A percentile compares a stretch with the other conserved stretches of the same genome.
Conservation (phyloP, 2,113 vertebrate species). For the Ptyas mucosa region DNA sequence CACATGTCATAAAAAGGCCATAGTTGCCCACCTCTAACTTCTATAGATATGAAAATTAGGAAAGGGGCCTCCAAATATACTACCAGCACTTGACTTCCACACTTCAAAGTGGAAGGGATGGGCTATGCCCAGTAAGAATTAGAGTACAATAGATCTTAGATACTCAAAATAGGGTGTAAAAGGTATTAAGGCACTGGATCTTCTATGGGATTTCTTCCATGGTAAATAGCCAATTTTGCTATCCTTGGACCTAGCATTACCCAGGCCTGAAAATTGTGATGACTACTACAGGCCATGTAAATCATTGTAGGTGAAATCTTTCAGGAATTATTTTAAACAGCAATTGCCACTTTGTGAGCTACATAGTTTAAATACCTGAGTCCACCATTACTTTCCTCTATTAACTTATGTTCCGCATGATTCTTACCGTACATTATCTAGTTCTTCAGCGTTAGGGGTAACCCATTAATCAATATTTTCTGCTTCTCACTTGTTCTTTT, state of each 20-base stretch:
- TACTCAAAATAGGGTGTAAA: neutral
- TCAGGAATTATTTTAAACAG: neutral
- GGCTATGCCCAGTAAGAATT: neutral
- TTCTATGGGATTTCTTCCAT: neutral
- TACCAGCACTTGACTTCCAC: neutral
- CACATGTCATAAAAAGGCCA: neutral
- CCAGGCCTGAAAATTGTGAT: neutral
- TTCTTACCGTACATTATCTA: neutral
- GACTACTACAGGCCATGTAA: neutral
- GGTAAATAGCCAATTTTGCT: neutral
- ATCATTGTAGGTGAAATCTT: neutral
- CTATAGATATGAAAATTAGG: neutral
- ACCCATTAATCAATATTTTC: neutral
- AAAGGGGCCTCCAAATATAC: neutral
- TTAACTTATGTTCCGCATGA: neutral
- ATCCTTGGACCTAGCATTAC: neutral
- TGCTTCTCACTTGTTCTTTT: neutral
- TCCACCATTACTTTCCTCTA: neutral
- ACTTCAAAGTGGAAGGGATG: neutral
- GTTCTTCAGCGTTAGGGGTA: neutral
- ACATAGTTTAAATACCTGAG: neutral
- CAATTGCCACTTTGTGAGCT: neutral
- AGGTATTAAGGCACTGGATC: neutral
- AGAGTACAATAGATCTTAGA: neutral
- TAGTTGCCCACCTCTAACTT: neutral